Percentiles rank a stretch among this genome's conserved stretches.
Evolutionary conservation across 30 jellyfish, hydroid and myxozoan genomes (phyloP).

Genomic region (Aurelia sp.): DNA sequence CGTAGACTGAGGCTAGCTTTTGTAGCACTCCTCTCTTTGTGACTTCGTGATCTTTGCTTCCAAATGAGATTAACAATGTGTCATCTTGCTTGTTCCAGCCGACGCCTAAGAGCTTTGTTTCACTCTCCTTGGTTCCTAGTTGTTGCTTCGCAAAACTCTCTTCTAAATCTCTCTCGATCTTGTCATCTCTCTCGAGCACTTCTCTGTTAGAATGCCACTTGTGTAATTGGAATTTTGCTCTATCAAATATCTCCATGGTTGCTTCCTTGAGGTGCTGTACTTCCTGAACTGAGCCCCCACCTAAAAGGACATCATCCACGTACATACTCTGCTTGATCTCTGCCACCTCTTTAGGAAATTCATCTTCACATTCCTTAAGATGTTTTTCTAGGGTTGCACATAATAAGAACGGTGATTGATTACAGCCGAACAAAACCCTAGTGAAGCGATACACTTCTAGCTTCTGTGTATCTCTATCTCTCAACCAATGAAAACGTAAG

Average conservation of each 20-base stretch:
- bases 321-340: constrained; percentile 34
- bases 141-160: constrained; percentile 63
- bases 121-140: constrained; percentile 13
- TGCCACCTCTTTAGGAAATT: constrained; percentile 11
- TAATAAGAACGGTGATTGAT: constrained; percentile 58
- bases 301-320: not conserved
- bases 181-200: constrained; percentile 17
- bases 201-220: constrained; percentile 69
- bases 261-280: constrained; percentile 33
- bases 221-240: constrained; percentile 23
- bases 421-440: constrained; percentile 56
- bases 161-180: not conserved
- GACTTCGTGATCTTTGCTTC: constrained; percentile 5
- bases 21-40: constrained; percentile 30
- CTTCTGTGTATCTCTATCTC: constrained; percentile 26
- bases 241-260: not conserved
- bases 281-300: constrained; percentile 49
- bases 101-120: constrained; percentile 32
- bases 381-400: constrained; percentile 57
- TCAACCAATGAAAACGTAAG: constrained; percentile 58
- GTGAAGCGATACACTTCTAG: constrained; percentile 31
- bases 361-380: constrained; percentile 10
- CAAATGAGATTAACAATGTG: constrained; percentile 17
- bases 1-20: constrained; percentile 57
- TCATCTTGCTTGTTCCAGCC: constrained; percentile 42